Percentiles rank a stretch among this genome's conserved stretches.
These are phyloP conservation scores for Drosophila vallismaia DNA, from an alignment of 2,888 invertebrate species.

Conservation along the genomic window DNA sequence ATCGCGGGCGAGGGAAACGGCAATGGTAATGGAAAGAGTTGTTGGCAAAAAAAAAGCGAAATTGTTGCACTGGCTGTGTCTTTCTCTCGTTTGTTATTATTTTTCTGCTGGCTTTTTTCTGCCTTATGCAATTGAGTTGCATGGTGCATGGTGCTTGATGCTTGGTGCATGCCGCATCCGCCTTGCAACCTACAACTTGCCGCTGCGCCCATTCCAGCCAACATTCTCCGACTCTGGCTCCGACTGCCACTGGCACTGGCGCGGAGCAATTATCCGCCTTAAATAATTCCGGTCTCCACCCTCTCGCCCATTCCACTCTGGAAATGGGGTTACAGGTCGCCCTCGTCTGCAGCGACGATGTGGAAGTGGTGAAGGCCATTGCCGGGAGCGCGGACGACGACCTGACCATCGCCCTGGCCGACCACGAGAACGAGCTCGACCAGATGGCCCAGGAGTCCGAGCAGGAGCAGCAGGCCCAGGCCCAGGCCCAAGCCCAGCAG, in stretches of 20 bases:
- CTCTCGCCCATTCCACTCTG: constrained; percentile 15
- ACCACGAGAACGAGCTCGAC: constrained; percentile 87
- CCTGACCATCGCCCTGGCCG: constrained; percentile 82
- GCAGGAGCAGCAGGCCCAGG: constrained; percentile 84
- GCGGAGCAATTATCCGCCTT: constrained; percentile 14
- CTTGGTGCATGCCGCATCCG: constrained; percentile 60
- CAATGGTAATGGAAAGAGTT: constrained; percentile 4
- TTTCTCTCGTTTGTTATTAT: constrained; percentile 11
- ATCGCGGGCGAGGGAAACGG: constrained; percentile 1
- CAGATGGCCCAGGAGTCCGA: constrained; percentile 91
- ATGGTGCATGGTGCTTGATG: constrained; percentile 45
- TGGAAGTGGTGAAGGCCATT: constrained; percentile 87
- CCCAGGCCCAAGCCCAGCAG: constrained; percentile 79
- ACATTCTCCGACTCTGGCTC: constrained; percentile 23
- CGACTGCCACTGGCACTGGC: constrained; percentile 53
- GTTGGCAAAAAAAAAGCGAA: constrained; percentile 69
- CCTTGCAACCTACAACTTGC: constrained; percentile 36
- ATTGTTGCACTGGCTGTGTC: constrained; percentile 54
- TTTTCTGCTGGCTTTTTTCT: constrained; percentile 14
- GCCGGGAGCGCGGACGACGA: constrained; percentile 84
- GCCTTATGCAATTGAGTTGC: constrained; percentile 72
- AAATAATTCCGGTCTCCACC: constrained; percentile 12
- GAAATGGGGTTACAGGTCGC: constrained; percentile 74
- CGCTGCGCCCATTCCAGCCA: constrained; percentile 59
- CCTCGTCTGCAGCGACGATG: constrained; percentile 85